Base-by-base conservation (phyloP, 2,113 vertebrate genomes). In the Pheucticus melanocephalus region DNA sequence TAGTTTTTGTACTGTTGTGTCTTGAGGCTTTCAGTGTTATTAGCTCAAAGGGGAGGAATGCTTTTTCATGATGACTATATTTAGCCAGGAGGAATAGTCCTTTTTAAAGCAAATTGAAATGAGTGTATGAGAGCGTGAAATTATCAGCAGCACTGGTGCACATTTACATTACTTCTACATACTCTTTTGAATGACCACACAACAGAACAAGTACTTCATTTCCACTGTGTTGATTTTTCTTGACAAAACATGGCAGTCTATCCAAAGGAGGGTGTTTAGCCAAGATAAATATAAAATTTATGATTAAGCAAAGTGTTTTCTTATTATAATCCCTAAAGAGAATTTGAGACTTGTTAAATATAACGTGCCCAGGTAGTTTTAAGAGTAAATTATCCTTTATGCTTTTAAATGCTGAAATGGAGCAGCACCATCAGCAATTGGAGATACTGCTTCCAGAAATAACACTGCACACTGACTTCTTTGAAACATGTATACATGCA, bases 221-320 rank as follows among this genome's bases (percentile, higher is more conserved):
- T 94, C 93, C 94, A 96, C 97, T 95, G 89, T 95, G 94, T 95
- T 97, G 86, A 97, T 96, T 97, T 96, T 96, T 94, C 93, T 93
- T 96, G 93, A 96, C 95, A 97, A 96, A 96, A 94, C 92, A 85
- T 96, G 96, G 95, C 90, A 94, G 75, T 88, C 86, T 92, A 79
- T 97, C 96, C 95, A 97, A 96, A 94, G 64, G 80, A 93, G 68
- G n/a, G 73, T 97, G 84, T 95, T 96, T 90, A 96, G 95, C 95
- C 96, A 97, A 96, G 95, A 90, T 92, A 96, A 95, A 97, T 97
- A 97, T 85, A 97, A 97, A 97, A 97, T 97, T 96, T 96, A 97
- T 97, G 96, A 96, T 95, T 94, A 96, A 94, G 87, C 95, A 96
- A 97, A 96, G 93, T 96, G 95, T 95, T 95, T 93, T 70, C 95